These are phyloP conservation scores for Ennomos erosarius DNA, from an alignment of 2,888 invertebrate species.

Conservation along the genomic window DNA sequence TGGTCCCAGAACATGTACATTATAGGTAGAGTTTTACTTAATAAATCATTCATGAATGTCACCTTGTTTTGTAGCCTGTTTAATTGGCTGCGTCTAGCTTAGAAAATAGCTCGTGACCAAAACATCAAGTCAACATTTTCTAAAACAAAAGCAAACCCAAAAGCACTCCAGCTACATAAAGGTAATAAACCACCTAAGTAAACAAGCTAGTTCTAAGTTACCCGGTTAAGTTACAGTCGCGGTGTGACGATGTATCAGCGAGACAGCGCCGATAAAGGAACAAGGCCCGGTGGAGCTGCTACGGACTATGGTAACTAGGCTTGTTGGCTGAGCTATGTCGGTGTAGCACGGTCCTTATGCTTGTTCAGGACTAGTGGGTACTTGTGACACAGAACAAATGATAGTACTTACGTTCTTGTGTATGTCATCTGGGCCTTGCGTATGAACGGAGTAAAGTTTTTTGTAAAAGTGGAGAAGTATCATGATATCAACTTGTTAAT, in stretches of 20 bases:
- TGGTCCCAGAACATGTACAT: not conserved
- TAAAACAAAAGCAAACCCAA: conserved; percentile 22
- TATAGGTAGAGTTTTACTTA: no score
- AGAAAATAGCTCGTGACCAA: no score
- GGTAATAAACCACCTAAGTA: conserved; percentile 57
- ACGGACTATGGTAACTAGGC: conserved; percentile 55
- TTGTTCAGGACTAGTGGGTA: conserved; percentile 10
- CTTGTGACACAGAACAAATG: not conserved
- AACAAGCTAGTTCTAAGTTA: conserved; percentile 40
- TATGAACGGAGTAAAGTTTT: no score
- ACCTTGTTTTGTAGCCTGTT: no score
- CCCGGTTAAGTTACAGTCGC: conserved; percentile 59
- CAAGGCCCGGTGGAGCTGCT: conserved; percentile 55
- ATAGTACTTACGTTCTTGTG: no score
- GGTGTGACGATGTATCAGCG: conserved; percentile 71
- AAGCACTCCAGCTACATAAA: conserved; percentile 22
- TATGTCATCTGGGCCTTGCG: no score
- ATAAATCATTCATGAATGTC: no score
- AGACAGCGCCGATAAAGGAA: conserved; percentile 68
- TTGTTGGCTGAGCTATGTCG: conserved; percentile 15
- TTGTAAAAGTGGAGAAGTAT: no score
- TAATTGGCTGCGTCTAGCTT: no score
- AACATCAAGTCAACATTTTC: not conserved
- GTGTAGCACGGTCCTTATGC: conserved; percentile 14
- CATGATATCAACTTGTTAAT: no score